Base-by-base conservation (phyloP, 2,113 vertebrate genomes). In the Apaloderma vittatum region DNA sequence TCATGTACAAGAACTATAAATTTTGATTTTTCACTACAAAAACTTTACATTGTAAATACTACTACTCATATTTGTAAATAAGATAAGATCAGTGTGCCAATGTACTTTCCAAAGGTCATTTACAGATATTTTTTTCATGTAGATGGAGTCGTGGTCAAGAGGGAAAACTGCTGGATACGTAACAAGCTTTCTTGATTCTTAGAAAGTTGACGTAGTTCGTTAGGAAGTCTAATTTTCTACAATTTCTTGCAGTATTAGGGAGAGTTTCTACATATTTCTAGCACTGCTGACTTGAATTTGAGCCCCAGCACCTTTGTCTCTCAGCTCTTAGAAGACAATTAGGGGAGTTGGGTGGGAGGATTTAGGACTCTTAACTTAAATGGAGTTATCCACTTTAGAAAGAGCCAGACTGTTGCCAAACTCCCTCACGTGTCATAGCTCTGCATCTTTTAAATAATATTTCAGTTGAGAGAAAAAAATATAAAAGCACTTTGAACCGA, bases 391-490 rank as follows among this genome's bases (percentile, higher is more conserved):
- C 8, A 43, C 19, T 18, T n/a, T 12, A 61, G 8, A 80, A 12
- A 19, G 4, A 54, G 73, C 30, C 2, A 32, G 15, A 14, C 14
- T 74, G 6, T 45, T 57, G 7, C 8, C 15, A 54, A 49, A 55
- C 7, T 57, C 0, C 0, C 6, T 61, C 16, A 46, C 8, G 8
- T 34, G 3, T 30, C 30, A 11, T 27, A 70, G 2, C 3, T 61
- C 30, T 55, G 15, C 45, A 49, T 52, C 45, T 80, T 20, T 32
- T 67, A 57, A 51, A 15, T 43, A 88, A 55, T 7, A 51, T 48
- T 81, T 82, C 14, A 6, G 2, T 43, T 36, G 9, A 51, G 2
- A 1, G 11, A 32, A 52, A 55, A 59, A 62, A 78, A 67, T 15
- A 48, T 12, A 12, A 36, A 23, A 40, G 12, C 40, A 40, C 11